Evolutionary conservation across 35 echinoderm and acorn worm species (phyloP).

Genomic region (Heliocidaris tuberculata): DNA sequence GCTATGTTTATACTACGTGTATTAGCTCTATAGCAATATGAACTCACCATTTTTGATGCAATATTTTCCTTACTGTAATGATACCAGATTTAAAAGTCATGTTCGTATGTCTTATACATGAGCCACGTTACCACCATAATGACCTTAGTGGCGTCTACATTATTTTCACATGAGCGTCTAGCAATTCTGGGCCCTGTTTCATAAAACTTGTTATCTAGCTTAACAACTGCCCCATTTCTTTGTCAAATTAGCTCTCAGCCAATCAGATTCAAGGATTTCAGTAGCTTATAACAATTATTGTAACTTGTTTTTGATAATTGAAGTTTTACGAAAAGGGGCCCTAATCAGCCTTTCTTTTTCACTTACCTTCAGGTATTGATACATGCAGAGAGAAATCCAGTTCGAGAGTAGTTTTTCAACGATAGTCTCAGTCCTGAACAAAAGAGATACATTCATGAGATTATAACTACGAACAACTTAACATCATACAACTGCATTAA

Average conservation of each 20-base stretch:
- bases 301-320: too few species aligned
- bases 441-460: conserved; percentile 71
- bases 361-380: conserved; percentile 68
- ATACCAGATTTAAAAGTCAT: not conserved
- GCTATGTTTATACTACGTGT: not conserved
- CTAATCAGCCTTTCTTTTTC: not conserved
- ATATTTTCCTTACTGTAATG: not conserved
- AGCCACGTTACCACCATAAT: not conserved
- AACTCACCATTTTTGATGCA: too few species aligned
- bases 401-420: too few species aligned
- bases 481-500: too few species aligned
- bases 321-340: too few species aligned
- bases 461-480: not conserved
- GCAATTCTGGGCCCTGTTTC: too few species aligned
- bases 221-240: too few species aligned
- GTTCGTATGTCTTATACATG: not conserved
- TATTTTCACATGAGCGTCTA: not conserved
- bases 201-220: too few species aligned
- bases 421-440: not conserved
- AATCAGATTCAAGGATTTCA: too few species aligned
- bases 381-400: too few species aligned
- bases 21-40: not conserved
- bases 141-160: not conserved
- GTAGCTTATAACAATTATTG: too few species aligned
- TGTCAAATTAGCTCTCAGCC: too few species aligned